phyloP scores from a whole-genome alignment of 2,113 vertebrate species.

The Oncorhynchus gorbuscha region DNA sequence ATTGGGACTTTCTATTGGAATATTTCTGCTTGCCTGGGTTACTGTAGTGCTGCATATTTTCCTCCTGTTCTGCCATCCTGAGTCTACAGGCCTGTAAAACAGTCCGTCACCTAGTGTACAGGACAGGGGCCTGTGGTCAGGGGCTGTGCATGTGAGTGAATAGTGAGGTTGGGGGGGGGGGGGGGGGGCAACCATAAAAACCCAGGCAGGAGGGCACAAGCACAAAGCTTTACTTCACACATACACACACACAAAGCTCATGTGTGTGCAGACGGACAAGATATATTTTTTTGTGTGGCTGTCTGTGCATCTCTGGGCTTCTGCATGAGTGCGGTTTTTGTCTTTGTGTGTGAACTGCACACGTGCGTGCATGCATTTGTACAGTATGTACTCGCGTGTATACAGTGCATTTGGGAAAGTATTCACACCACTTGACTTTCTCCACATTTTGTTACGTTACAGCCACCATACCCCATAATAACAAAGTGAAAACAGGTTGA shows the following conservation, averaged over 20 bases:
- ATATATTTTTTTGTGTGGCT: neutral
- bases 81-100: neutral
- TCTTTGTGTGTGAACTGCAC: conserved; percentile 14
- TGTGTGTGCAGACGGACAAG: neutral
- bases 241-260: conserved; percentile 8
- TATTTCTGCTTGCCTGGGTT: no score
- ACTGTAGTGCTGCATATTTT: neutral
- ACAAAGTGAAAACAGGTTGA: no score
- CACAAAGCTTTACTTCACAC: neutral
- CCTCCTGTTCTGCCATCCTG: neutral
- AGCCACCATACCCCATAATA: no score
- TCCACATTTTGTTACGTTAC: no score
- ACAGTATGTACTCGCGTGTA: no score
- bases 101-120: conserved; percentile 11
- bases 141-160: neutral
- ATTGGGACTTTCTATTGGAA: no score
- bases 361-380: neutral
- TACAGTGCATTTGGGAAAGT: no score
- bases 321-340: conserved; percentile 18
- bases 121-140: conserved; percentile 12
- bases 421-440: no score
- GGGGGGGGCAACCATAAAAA: conserved; percentile 1
- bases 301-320: neutral
- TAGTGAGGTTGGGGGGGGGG: neutral
- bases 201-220: neutral